These are phyloP conservation scores for Scrobipalpa atriplicella DNA, from an alignment of 2,888 invertebrate genomes.

Conservation along the genomic window DNA sequence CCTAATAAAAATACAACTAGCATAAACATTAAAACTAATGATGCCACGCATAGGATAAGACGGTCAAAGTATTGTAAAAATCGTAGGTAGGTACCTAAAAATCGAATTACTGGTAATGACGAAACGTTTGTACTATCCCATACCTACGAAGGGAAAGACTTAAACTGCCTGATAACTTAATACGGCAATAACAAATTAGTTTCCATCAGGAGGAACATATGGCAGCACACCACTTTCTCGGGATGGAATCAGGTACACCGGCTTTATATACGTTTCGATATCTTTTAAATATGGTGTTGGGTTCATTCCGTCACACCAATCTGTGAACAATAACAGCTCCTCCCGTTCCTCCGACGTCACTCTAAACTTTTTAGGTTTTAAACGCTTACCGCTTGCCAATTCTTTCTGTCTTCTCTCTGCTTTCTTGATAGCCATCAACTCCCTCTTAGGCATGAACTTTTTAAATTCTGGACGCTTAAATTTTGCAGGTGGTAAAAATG, in stretches of 20 bases:
- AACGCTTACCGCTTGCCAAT: slow-evolving; percentile 45
- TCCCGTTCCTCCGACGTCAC: slow-evolving; percentile 63
- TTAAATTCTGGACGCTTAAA: slow-evolving; percentile 58
- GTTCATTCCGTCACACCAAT: slow-evolving; percentile 73
- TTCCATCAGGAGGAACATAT: background rate
- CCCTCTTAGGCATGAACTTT: slow-evolving; percentile 66
- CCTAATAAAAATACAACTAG: no score
- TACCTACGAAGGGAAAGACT: background rate
- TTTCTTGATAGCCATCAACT: slow-evolving; percentile 49
- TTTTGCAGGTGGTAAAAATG: slow-evolving; percentile 66
- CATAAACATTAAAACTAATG: no score
- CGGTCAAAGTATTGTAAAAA: no score
- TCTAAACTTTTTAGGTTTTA: slow-evolving; percentile 55
- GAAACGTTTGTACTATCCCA: background rate
- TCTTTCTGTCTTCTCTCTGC: slow-evolving; percentile 52
- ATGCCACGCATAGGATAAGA: no score
- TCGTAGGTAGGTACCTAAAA: background rate
- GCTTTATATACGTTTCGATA: slow-evolving; percentile 63
- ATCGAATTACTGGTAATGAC: background rate
- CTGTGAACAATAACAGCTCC: slow-evolving; percentile 65
- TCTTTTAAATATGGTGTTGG: slow-evolving; percentile 63
- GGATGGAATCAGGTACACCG: slow-evolving; percentile 46
- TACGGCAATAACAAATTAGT: background rate
- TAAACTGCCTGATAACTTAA: background rate
- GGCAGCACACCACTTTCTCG: background rate